Percentiles rank a stretch among this genome's conserved stretches.
These are phyloP conservation scores for Biston stratarius DNA, from an alignment of 2,888 invertebrate genomes.

Conservation along the genomic window DNA sequence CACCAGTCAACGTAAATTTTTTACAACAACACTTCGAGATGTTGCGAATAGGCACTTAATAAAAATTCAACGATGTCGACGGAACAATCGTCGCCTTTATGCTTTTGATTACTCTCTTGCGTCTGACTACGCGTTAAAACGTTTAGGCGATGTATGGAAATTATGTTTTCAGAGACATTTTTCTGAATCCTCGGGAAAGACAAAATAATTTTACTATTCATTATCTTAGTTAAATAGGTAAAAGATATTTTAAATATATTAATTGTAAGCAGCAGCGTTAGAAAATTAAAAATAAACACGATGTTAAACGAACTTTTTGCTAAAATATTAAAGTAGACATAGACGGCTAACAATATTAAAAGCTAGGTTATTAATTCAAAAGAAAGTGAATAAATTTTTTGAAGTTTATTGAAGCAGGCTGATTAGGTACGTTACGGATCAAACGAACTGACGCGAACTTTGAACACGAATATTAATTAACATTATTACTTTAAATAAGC, in stretches of 20 bases:
- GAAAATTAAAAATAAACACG: slow-evolving; percentile 31
- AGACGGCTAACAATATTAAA: slow-evolving; percentile 20
- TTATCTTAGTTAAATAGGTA: not conserved
- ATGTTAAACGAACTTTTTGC: slow-evolving; percentile 13
- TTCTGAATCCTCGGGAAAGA: not conserved
- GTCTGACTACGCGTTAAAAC: slow-evolving; percentile 34
- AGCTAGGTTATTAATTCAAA: slow-evolving; percentile 8
- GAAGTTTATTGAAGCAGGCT: slow-evolving; percentile 10
- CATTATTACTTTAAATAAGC: not conserved
- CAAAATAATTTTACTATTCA: not conserved
- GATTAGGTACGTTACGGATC: slow-evolving; percentile 10
- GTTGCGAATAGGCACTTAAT: slow-evolving; percentile 65
- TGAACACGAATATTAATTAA: slow-evolving; percentile 8
- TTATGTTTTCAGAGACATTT: slow-evolving; percentile 4
- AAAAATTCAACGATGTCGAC: slow-evolving; percentile 62
- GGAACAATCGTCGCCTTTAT: slow-evolving; percentile 56
- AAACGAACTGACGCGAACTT: slow-evolving; percentile 9
- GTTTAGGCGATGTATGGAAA: slow-evolving; percentile 31
- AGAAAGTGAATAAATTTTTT: slow-evolving; percentile 14
- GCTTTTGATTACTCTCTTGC: slow-evolving; percentile 52
- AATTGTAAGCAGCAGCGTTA: slow-evolving; percentile 14
- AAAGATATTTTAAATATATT: slow-evolving; percentile 19
- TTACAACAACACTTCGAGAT: slow-evolving; percentile 59
- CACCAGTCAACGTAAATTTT: slow-evolving; percentile 66
- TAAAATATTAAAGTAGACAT: slow-evolving; percentile 9